Evolutionary conservation across 1,140 invertebrate species (phyloP), one percentile per base, ranked within the genome.

Genomic region (Anadara kagoshimensis): DNA sequence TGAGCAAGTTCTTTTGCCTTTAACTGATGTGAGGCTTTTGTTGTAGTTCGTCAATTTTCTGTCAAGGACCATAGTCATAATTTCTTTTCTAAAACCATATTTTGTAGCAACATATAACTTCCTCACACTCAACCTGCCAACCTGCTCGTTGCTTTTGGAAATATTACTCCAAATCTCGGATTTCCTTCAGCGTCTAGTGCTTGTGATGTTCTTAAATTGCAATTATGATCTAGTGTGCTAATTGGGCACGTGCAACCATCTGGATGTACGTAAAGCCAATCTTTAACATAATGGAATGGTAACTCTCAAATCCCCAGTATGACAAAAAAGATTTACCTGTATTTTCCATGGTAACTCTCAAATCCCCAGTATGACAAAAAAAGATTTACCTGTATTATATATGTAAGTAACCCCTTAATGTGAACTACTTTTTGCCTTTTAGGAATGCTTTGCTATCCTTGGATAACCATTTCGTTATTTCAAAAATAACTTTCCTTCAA

Each of bases 251-350:
- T 7, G 51, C 51, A 8, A 53, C 51, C 51, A 53, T 53, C 51
- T 53, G 51, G 8, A 20, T 16, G 22, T 53, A 59, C 20, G 18
- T 14, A 58, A 58, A 29, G 7, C 14, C 29, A 58, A 20, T 26
- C 18, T 26, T 72, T 22, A 43, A 14, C 1, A 72, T 11, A 1
- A 72, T 26, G 10, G 62, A 65, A 20, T 71, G 61, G 29, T 56
- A 72, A 0, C 65, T 63, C n/a, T 72, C 62, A 0, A 66, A 43
- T 45, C 59, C 59, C n/a, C n/a, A n/a, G n/a, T n/a, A n/a, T n/a
- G n/a, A n/a, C n/a, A n/a, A n/a, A n/a, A n/a, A n/a, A n/a, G n/a
- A n/a, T n/a, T n/a, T n/a, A n/a, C n/a, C n/a, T n/a, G n/a, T n/a
- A n/a, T n/a, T n/a, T n/a, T n/a, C n/a, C n/a, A n/a, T n/a, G n/a